phyloP scores from a whole-genome alignment of 2,113 vertebrate species.

The Felis chaus region DNA sequence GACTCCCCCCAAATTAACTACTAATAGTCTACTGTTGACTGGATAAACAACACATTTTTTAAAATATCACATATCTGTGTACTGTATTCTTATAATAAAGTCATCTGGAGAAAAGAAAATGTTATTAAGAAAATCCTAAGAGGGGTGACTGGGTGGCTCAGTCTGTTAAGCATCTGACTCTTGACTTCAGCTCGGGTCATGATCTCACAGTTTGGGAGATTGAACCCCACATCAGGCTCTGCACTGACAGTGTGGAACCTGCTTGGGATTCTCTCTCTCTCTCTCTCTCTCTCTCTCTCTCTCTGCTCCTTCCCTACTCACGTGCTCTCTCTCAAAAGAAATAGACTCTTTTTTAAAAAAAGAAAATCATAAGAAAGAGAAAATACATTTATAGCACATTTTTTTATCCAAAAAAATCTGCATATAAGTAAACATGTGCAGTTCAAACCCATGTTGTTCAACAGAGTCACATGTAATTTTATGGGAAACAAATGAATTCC shows the following conservation, averaged over 20 bases:
- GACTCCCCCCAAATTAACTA: background rate
- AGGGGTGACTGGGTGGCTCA: too few relatives aligned
- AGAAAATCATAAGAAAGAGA: background rate
- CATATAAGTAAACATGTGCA: background rate
- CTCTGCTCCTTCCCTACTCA: too few relatives aligned
- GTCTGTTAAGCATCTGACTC: too few relatives aligned
- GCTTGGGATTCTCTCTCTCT: too few relatives aligned
- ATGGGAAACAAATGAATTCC: constrained; percentile 13
- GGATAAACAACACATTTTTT: background rate
- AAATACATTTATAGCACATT: background rate
- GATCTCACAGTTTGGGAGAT: too few relatives aligned
- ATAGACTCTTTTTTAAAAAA: background rate
- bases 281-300: too few relatives aligned
- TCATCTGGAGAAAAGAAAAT: background rate
- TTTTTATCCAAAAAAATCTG: background rate
- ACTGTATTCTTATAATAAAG: background rate
- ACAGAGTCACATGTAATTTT: background rate
- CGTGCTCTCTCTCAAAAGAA: too few relatives aligned
- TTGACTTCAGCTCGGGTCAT: too few relatives aligned
- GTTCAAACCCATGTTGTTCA: background rate
- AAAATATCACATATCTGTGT: background rate
- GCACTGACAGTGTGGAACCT: too few relatives aligned
- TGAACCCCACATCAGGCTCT: too few relatives aligned
- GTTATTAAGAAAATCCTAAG: background rate
- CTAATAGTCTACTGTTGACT: background rate